Evolutionary conservation across 2,888 invertebrate genomes (phyloP), one percentile per base, ranked within the genome.

Genomic region (Drosophila robusta): DNA sequence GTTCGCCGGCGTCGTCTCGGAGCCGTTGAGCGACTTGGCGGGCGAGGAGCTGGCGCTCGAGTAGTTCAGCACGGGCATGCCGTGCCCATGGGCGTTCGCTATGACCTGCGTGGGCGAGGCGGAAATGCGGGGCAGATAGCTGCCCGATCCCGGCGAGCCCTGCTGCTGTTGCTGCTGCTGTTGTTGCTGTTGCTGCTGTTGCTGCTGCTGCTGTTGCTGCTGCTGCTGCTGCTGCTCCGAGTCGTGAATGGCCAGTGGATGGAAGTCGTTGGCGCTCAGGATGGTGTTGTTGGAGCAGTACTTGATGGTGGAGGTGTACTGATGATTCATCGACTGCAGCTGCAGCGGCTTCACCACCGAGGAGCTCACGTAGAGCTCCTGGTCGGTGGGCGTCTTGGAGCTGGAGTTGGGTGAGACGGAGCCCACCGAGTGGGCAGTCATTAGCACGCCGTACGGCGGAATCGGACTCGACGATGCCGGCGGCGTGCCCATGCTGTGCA

Each of bases 261-360:
- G 69, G 52, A 85, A 90, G 16, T 89, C 91, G 11, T 84, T 60
- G 24, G 78, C 80, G 68, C 76, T 90, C n/a, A 90, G 78, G n/a
- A 89, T 90, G 8, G 89, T 80, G 55, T 90, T 91, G 58, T 91
- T 92, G 22, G 92, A 89, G 55, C 92, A 92, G 64, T 91, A 92
- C 76, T 92, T 92, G 9, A 92, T 92, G 9, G 92, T 92, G 22
- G 92, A 91, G 0, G 92, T 75, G 57, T 92, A 92, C 47, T 92
- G 92, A 70, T 91, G 89, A 70, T 87, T 91, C 56, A 89, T 69
- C n/a, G 80, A 75, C 38, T 75, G 80, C 7, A 87, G 50, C 18
- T 86, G 70, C 57, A 89, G 55, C 22, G 69, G 71, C 69, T 86
- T 85, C 6, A 62, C 64, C 39, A 68, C 64, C 18, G 78, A 60